These are phyloP conservation scores for Erpornis zantholeuca DNA, from an alignment of 2,113 vertebrate species.

Conservation along the genomic window DNA sequence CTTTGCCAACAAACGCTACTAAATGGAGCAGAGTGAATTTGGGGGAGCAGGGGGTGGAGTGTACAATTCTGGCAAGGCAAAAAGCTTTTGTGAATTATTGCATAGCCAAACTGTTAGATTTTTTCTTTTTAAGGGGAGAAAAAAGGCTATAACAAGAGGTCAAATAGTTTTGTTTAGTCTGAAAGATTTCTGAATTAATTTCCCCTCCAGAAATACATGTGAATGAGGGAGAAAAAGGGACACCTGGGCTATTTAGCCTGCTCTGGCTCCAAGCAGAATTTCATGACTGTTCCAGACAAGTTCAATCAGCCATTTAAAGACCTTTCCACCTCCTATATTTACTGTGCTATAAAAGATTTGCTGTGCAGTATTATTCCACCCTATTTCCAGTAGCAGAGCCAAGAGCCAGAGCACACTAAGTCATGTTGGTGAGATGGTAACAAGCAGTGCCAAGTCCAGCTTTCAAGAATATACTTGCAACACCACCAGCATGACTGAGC, in stretches of 20 bases:
- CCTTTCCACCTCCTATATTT: neutral
- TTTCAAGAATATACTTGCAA: neutral
- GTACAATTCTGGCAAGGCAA: neutral
- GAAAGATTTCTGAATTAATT: neutral
- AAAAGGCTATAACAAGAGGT: neutral
- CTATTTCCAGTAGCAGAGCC: neutral
- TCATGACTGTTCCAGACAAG: neutral
- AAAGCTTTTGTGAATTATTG: conserved; percentile 6
- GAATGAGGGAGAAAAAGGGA: neutral
- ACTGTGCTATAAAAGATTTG: neutral
- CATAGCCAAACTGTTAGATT: neutral
- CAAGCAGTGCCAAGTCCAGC: neutral
- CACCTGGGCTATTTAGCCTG: neutral
- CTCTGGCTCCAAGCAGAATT: neutral
- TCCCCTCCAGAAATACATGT: neutral
- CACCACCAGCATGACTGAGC: neutral
- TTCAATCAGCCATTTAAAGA: conserved; percentile 14
- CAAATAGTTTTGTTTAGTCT: conserved; percentile 34
- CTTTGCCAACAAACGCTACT: conserved; percentile 26
- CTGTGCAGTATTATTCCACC: neutral
- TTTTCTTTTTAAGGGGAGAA: neutral
- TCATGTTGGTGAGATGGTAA: neutral
- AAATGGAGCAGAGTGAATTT: conserved; percentile 10
- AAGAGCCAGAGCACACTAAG: neutral
- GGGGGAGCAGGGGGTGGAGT: neutral